Base-by-base conservation (phyloP, 2,113 vertebrate genomes). In the Gobio gobio region DNA sequence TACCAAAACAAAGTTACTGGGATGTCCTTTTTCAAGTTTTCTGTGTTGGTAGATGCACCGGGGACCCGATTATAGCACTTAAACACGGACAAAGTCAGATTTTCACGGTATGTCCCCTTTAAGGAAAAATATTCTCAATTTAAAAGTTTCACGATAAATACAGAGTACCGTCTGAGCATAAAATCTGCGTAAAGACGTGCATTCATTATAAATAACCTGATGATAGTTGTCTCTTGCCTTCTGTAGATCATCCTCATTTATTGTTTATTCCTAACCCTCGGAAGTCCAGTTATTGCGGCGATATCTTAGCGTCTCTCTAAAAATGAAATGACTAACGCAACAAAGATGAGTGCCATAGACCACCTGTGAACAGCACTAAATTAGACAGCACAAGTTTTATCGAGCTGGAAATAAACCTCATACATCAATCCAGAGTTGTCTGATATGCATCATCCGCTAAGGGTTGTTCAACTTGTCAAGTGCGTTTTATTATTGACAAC, bases 291-390 rank as follows among this genome's bases (percentile, higher is more conserved):
- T 76, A 78, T 68, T 73, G 51, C 33, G 24, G 84, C 22, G 29
- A 76, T 58, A 80, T 86, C 74, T 75, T 61, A 40, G 81, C 68
- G 77, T 81, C 82, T 88, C 59, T 73, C 86, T 86, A 84, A 77
- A 63, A 86, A 70, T 84, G 68, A 63, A 83, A 83, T 72, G 84
- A 86, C 87, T 80, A 81, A 86, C 87, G 54, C 84, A 81, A 82
- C 84, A 7, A 84, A 64, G 76, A 86, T 86, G 68, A 86, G 83
- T 83, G 75, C 84, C 76, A 24, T 86, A 83, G 79, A 86, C 80
- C 66, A 85, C 85, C 84, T 79, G 87, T 73, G 80, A 85, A 47
- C 75, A 59, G 58, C 87, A 86, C n/a, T 88, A 86, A 80, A 88
- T 86, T 88, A 86, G 73, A 79, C 81, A 74, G 80, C 26, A 36